Percentiles rank a stretch among this genome's conserved stretches.
Conservation (phyloP, 2,797 vertebrate species). For the Zalophus californianus region DNA sequence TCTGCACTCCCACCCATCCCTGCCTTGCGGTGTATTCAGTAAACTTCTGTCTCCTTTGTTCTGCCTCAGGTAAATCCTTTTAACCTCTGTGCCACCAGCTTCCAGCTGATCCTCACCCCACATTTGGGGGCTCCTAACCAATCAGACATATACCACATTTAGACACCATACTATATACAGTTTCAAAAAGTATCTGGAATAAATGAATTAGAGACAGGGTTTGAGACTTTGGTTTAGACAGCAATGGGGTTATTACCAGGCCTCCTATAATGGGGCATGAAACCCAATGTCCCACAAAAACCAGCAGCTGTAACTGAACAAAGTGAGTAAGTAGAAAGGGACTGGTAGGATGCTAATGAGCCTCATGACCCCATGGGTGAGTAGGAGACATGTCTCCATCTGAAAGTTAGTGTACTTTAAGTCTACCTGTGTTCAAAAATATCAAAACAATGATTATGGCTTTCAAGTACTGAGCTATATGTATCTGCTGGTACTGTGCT, state of each 20-base stretch:
- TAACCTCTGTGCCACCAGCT: not conserved
- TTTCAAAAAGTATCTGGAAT: conserved; percentile 9
- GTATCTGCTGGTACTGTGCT: not conserved
- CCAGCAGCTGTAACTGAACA: not conserved
- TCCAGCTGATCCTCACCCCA: not conserved
- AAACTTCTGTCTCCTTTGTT: not conserved
- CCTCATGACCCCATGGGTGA: not conserved
- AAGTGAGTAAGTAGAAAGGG: not conserved
- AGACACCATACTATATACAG: not conserved
- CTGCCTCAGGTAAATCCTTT: not conserved
- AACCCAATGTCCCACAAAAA: not conserved
- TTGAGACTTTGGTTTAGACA: not conserved
- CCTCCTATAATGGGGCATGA: not conserved
- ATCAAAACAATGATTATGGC: not conserved
- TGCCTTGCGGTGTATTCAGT: not conserved
- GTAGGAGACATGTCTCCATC: not conserved
- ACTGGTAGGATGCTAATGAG: not conserved
- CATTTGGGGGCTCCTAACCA: not conserved
- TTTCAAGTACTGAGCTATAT: not conserved
- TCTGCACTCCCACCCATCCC: not conserved
- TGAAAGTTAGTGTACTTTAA: conserved; percentile 26
- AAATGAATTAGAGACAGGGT: not conserved
- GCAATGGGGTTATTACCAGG: conserved; percentile 12
- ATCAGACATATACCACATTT: not conserved
- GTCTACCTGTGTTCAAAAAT: not conserved